These are phyloP conservation scores for Phataginus tricuspis DNA, from an alignment of 2,797 vertebrate species.

Conservation along the genomic window DNA sequence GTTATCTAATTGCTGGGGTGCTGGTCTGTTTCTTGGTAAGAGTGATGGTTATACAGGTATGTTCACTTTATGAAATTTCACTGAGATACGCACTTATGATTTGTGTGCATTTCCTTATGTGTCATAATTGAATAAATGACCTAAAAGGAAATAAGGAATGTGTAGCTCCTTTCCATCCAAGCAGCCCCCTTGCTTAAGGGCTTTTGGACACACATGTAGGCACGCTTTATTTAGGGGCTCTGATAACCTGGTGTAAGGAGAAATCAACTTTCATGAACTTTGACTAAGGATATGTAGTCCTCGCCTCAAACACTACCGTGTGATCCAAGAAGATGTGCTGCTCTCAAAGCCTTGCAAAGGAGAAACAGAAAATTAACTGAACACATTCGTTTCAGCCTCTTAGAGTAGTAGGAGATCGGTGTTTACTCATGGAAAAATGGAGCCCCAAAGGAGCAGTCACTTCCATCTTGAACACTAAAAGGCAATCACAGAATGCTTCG, in stretches of 20 bases:
- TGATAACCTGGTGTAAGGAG: background rate
- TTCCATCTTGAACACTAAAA: background rate
- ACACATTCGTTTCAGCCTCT: background rate
- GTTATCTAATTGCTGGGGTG: background rate
- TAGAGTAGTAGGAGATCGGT: background rate
- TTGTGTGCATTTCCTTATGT: background rate
- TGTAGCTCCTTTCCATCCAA: background rate
- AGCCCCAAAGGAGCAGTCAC: background rate
- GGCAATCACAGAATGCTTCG: background rate
- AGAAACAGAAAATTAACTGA: background rate
- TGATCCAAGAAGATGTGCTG: background rate
- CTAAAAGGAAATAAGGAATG: background rate
- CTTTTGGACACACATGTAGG: background rate
- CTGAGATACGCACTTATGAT: background rate
- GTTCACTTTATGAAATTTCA: background rate
- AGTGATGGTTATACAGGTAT: background rate
- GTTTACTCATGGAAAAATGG: background rate
- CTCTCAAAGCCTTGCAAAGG: background rate
- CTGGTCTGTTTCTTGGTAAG: background rate
- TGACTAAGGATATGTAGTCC: background rate
- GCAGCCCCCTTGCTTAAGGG: background rate
- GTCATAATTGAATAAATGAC: background rate
- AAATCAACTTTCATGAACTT: background rate
- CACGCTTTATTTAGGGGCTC: background rate
- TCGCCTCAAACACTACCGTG: background rate